Evolutionary conservation across 2,113 vertebrate genomes (phyloP).

Genomic region (Scalopus aquaticus): DNA sequence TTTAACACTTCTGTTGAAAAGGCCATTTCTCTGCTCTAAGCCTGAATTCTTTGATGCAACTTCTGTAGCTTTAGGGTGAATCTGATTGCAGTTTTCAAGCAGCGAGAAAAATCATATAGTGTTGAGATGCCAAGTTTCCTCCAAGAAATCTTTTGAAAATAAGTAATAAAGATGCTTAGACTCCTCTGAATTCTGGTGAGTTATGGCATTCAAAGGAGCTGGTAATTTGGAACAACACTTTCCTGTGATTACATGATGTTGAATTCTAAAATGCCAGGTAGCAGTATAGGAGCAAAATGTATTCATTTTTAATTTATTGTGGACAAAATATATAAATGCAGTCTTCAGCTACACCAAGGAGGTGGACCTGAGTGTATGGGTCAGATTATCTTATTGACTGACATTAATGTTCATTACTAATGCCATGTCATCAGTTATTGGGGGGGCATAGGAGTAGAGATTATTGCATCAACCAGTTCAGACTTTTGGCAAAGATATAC

Average conservation of each 20-base stretch:
- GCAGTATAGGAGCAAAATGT: background rate
- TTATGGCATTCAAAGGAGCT: background rate
- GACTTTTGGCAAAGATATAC: background rate
- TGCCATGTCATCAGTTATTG: background rate
- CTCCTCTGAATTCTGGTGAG: background rate
- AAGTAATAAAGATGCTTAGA: background rate
- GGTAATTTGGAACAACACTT: background rate
- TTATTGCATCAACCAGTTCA: background rate
- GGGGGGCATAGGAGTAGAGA: background rate
- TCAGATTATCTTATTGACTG: background rate
- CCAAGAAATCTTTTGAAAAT: constrained; percentile 58
- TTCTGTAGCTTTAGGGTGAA: constrained; percentile 44
- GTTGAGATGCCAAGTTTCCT: background rate
- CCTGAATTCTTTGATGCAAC: constrained; percentile 55
- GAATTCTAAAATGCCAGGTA: constrained; percentile 4
- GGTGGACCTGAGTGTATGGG: background rate
- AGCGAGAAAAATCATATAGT: constrained; percentile 16
- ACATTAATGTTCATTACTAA: background rate
- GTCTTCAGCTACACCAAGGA: background rate
- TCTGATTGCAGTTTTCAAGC: constrained; percentile 45
- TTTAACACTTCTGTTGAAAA: constrained; percentile 67
- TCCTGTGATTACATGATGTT: background rate
- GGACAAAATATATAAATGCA: background rate
- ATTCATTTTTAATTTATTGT: background rate
- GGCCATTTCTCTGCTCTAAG: constrained; percentile 37